These are phyloP conservation scores for Trachymyrmex cornetzi DNA, from an alignment of 1,140 invertebrate genomes.

Conservation along the genomic window DNA sequence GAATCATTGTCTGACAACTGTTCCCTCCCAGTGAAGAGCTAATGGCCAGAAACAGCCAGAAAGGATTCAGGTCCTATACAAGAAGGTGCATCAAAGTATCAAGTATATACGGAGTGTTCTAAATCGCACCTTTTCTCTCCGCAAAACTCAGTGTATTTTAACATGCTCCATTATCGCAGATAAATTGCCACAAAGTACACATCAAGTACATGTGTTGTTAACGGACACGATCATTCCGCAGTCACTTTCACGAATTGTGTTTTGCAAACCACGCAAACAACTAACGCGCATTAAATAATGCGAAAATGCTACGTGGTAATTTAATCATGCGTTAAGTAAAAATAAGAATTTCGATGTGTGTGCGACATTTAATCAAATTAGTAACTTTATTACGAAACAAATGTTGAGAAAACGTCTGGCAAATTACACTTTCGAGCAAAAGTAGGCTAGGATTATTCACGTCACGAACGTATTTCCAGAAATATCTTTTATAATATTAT, in stretches of 20 bases:
- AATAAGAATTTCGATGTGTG: constrained; percentile 19
- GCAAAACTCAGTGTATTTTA: constrained; percentile 8
- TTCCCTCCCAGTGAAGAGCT: constrained; percentile 37
- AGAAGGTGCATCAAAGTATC: constrained; percentile 26
- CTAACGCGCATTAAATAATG: constrained; percentile 24
- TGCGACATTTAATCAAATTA: constrained; percentile 54
- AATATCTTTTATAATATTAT: constrained; percentile 26
- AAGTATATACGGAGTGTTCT: not conserved
- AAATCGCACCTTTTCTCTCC: not conserved
- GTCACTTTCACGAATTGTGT: not conserved
- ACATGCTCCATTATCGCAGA: not conserved
- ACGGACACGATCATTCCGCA: not conserved
- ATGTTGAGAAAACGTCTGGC: constrained; percentile 10
- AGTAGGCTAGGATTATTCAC: constrained; percentile 24
- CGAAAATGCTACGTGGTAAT: not conserved
- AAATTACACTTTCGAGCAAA: constrained; percentile 47
- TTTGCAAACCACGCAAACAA: not conserved
- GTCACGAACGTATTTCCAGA: constrained; percentile 42
- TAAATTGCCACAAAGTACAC: constrained; percentile 16
- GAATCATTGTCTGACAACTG: constrained; percentile 46
- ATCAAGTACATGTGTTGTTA: not conserved
- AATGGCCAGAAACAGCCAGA: constrained; percentile 27
- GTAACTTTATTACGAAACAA: constrained; percentile 29
- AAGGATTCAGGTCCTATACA: constrained; percentile 25
- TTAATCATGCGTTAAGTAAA: constrained; percentile 32